Conservation (phyloP, 2,113 vertebrate species). For the Mormoops blainvillei region DNA sequence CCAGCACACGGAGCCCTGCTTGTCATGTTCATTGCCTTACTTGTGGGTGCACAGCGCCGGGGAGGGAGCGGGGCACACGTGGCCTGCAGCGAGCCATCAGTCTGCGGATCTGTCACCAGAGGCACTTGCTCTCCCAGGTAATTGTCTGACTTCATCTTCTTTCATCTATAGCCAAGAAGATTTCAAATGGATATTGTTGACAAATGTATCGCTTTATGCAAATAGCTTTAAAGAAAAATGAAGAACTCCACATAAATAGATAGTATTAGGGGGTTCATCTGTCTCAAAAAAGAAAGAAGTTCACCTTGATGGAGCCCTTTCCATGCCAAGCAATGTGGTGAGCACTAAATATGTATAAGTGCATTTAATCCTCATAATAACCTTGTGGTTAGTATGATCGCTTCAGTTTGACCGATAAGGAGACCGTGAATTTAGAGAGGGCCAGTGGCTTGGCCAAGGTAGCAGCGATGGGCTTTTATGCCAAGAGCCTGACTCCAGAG, state of each 20-base stretch:
- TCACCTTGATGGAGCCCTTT: neutral
- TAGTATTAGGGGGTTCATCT: neutral
- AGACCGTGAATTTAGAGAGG: neutral
- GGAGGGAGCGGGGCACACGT: neutral
- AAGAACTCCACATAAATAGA: neutral
- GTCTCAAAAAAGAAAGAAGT: neutral
- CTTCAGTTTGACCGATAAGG: neutral
- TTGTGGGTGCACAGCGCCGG: neutral
- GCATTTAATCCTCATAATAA: neutral
- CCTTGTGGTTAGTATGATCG: neutral
- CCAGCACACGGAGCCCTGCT: constrained; percentile 24
- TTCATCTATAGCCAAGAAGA: constrained; percentile 59
- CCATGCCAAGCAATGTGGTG: neutral
- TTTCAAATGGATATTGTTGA: constrained; percentile 64
- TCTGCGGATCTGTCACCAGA: constrained; percentile 55
- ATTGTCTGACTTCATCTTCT: constrained; percentile 60
- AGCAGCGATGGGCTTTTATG: neutral
- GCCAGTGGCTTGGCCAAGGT: neutral
- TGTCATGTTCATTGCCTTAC: constrained; percentile 58
- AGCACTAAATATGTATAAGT: neutral
- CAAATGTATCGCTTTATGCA: constrained; percentile 56
- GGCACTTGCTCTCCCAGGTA: constrained; percentile 46
- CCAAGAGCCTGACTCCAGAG: neutral
- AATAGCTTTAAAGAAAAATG: constrained; percentile 7
- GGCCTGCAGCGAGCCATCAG: constrained; percentile 42